These are phyloP conservation scores for Bellardia bayeri DNA, from an alignment of 2,888 invertebrate species.

Conservation along the genomic window DNA sequence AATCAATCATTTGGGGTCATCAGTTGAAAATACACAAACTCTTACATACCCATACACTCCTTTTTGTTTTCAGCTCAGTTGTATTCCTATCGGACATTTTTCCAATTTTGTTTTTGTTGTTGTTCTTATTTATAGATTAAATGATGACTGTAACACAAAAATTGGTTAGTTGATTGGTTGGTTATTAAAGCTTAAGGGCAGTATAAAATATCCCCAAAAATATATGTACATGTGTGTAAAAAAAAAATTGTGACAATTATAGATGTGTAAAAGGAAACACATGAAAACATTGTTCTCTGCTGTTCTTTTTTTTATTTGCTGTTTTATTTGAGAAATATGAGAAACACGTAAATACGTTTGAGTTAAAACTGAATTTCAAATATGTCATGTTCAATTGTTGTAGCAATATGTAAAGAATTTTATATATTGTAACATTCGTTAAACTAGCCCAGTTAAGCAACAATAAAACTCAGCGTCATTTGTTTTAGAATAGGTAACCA, in stretches of 20 bases:
- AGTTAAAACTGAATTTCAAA: constrained; percentile 53
- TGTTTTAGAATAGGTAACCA: too few species aligned
- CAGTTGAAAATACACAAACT: constrained; percentile 55
- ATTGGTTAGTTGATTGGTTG: constrained; percentile 65
- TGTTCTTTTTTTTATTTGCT: constrained; percentile 11
- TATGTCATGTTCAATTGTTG: constrained; percentile 62
- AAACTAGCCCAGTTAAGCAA: too few species aligned
- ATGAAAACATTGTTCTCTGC: background rate
- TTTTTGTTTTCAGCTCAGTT: constrained; percentile 27
- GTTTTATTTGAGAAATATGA: background rate
- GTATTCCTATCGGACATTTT: constrained; percentile 52
- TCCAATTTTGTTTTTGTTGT: background rate
- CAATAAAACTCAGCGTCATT: too few species aligned
- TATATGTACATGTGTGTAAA: background rate
- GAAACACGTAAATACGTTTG: background rate
- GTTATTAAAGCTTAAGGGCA: constrained; percentile 63
- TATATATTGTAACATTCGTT: background rate
- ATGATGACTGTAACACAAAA: constrained; percentile 61
- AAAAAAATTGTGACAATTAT: constrained; percentile 29
- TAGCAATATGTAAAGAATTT: constrained; percentile 44
- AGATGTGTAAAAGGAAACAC: constrained; percentile 31
- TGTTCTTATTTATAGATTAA: constrained; percentile 55
- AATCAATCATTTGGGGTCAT: constrained; percentile 74
- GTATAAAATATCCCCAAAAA: constrained; percentile 20
- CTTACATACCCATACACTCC: constrained; percentile 15